phyloP scores from a whole-genome alignment of 2,797 vertebrate genomes.

The Diglossa cyanea region DNA sequence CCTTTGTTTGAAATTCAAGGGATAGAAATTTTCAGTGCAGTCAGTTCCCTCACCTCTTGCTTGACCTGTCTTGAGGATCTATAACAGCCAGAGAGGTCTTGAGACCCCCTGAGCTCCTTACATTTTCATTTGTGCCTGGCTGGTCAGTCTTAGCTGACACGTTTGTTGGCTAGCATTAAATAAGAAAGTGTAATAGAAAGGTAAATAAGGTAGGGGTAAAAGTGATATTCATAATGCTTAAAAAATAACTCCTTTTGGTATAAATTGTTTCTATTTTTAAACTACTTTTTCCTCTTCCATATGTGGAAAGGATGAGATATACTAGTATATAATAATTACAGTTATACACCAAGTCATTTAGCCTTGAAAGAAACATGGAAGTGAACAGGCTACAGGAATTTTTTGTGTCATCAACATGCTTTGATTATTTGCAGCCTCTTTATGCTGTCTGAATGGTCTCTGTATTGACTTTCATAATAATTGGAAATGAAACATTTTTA shows the following conservation, averaged over 20 bases:
- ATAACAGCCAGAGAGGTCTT: neutral
- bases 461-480: neutral
- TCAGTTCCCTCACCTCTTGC: slow-evolving; percentile 21
- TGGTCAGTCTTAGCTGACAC: neutral
- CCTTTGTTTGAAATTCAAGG: slow-evolving; percentile 21
- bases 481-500: neutral
- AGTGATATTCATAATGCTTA: neutral
- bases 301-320: neutral
- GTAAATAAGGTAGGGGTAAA: neutral
- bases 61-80: slow-evolving; percentile 37
- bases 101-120: neutral
- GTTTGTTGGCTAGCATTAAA: neutral
- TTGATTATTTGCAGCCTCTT: neutral
- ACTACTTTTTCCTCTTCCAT: neutral
- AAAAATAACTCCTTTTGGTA: neutral
- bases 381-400: neutral
- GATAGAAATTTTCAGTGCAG: neutral
- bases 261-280: neutral
- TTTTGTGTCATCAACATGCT: neutral
- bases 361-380: neutral
- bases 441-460: neutral
- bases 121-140: slow-evolving; percentile 25
- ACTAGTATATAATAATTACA: neutral
- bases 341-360: neutral
- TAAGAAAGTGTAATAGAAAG: neutral